phyloP scores from a whole-genome alignment of 2,888 invertebrate genomes.

The Trichogramma dendrolimi region DNA sequence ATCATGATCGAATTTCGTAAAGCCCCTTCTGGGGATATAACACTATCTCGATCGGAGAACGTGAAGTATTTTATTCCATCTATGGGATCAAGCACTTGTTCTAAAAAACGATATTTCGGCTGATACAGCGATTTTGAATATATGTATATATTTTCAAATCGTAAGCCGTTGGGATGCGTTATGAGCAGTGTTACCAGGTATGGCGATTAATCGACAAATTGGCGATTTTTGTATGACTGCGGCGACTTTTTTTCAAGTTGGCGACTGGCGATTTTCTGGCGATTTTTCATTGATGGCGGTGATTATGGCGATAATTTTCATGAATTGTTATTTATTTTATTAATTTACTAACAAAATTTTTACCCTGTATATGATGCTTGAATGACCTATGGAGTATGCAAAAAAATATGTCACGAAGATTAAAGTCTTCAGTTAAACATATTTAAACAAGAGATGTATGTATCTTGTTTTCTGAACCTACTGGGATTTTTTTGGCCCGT shows the following conservation, averaged over 20 bases:
- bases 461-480: no score
- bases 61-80: slow-evolving; percentile 23
- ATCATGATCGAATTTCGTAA: slow-evolving; percentile 11
- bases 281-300: background rate
- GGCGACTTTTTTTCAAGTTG: background rate
- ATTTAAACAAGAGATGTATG: no score
- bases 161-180: slow-evolving; percentile 40
- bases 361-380: no score
- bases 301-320: no score
- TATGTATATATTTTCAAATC: slow-evolving; percentile 46
- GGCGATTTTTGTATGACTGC: background rate
- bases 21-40: slow-evolving; percentile 5
- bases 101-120: slow-evolving; percentile 38
- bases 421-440: no score
- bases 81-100: slow-evolving; percentile 21
- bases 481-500: no score
- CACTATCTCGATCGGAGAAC: slow-evolving; percentile 13
- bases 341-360: no score
- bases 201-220: no score
- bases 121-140: slow-evolving; percentile 40
- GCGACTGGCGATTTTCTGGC: slow-evolving; percentile 8
- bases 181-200: no score
- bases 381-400: no score
- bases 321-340: no score
- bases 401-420: no score